Evolutionary conservation across 64 coral and sea anemone species (phyloP).

Genomic region (Trachythela sp.): DNA sequence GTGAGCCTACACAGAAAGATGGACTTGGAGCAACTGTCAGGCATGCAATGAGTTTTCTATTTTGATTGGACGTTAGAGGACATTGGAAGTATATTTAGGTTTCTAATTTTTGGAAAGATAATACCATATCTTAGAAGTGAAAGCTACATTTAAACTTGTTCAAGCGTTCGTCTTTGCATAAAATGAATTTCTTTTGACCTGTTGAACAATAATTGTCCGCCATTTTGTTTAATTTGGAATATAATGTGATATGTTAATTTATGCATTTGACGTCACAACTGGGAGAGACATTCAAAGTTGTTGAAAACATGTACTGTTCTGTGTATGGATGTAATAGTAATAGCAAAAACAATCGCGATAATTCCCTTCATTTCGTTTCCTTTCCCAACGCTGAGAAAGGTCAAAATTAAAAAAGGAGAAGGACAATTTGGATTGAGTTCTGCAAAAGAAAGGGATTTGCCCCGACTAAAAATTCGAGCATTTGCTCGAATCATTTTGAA

Average conservation of each 20-base stretch:
- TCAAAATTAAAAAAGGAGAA: neutral
- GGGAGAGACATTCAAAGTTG: neutral
- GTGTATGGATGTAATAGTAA: neutral
- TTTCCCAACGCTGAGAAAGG: neutral
- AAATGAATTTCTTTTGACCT: neutral
- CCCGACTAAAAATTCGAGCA: neutral
- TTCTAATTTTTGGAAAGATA: neutral
- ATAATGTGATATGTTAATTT: slow-evolving; percentile 27
- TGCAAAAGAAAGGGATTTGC: slow-evolving; percentile 5
- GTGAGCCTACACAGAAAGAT: no score
- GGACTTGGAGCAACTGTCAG: no score
- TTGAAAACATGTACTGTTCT: neutral
- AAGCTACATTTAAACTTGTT: neutral
- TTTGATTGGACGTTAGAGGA: neutral
- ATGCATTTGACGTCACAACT: slow-evolving; percentile 23
- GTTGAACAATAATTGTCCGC: neutral
- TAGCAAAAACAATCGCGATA: slow-evolving; percentile 6
- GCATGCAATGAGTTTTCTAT: no score
- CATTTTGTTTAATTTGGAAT: slow-evolving; percentile 21
- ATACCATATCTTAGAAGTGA: neutral
- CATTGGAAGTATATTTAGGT: neutral
- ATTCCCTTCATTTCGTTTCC: neutral
- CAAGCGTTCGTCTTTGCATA: neutral
- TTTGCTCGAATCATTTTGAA: neutral
- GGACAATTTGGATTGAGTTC: neutral